Evolutionary conservation across 1,140 invertebrate genomes (phyloP).

Genomic region (Riptortus pedestris): DNA sequence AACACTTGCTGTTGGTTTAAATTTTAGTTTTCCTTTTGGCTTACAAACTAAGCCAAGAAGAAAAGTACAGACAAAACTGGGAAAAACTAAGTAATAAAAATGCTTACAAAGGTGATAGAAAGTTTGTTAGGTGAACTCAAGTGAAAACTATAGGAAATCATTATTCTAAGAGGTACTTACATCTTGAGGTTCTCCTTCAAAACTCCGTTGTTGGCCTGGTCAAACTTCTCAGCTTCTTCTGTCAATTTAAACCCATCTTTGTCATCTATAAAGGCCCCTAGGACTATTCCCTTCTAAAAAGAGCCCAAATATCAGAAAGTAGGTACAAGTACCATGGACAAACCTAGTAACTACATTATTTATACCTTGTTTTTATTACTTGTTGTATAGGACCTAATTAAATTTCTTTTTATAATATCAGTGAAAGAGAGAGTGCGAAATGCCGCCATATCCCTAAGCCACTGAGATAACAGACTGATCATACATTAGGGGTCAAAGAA

Average conservation of each 20-base stretch:
- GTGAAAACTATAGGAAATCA: no score
- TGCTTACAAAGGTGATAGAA: no score
- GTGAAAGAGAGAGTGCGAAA: background rate
- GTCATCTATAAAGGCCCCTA: slow-evolving; percentile 45
- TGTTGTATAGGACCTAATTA: slow-evolving; percentile 4
- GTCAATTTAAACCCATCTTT: slow-evolving; percentile 41
- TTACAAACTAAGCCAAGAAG: no score
- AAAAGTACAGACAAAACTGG: no score
- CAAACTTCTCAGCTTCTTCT: slow-evolving; percentile 37
- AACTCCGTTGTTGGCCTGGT: slow-evolving; percentile 19
- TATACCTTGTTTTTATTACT: background rate
- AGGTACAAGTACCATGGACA: no score
- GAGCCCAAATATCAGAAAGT: slow-evolving; percentile 22
- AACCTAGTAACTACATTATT: no score
- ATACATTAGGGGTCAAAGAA: background rate
- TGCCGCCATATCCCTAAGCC: slow-evolving; percentile 22
- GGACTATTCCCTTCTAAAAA: slow-evolving; percentile 44
- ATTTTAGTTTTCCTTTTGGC: no score
- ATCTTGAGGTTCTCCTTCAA: slow-evolving; percentile 24
- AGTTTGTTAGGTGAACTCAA: no score
- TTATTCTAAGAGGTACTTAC: no score
- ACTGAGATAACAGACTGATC: slow-evolving; percentile 4
- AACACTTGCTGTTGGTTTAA: no score
- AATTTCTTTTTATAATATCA: background rate
- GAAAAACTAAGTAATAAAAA: no score